phyloP scores from a whole-genome alignment of 2,113 vertebrate species.

The Helogale parvula region DNA sequence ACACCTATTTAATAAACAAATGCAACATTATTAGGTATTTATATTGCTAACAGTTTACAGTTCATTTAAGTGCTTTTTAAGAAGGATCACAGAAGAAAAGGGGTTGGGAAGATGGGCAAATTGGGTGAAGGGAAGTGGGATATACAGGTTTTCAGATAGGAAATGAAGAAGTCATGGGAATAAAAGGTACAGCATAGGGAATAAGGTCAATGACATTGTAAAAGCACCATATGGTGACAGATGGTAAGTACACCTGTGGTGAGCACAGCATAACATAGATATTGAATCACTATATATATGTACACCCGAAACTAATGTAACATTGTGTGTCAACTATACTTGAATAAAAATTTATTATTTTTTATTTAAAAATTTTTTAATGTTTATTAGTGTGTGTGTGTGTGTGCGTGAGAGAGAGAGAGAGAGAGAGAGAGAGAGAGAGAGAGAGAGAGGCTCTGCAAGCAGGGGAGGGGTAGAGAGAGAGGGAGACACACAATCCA shows the following conservation, averaged over 20 bases:
- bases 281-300: background rate
- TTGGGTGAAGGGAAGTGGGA: background rate
- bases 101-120: background rate
- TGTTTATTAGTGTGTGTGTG: too few species aligned
- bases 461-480: too few species aligned
- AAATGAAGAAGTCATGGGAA: background rate
- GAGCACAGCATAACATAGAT: background rate
- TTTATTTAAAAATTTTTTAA: too few species aligned
- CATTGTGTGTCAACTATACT: background rate
- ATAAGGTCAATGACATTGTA: background rate
- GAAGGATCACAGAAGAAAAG: background rate
- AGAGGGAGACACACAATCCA: too few species aligned
- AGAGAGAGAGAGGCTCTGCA: too few species aligned
- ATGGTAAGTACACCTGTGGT: background rate
- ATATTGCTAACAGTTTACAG: background rate
- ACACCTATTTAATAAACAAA: conserved; percentile 46
- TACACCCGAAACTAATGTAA: background rate
- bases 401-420: too few species aligned
- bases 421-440: too few species aligned
- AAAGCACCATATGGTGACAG: background rate
- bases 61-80: conserved; percentile 29
- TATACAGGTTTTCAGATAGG: background rate
- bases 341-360: background rate
- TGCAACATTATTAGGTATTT: background rate
- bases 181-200: background rate